Evolutionary conservation across 2,888 invertebrate genomes (phyloP).

Genomic region (Sicus ferrugineus): DNA sequence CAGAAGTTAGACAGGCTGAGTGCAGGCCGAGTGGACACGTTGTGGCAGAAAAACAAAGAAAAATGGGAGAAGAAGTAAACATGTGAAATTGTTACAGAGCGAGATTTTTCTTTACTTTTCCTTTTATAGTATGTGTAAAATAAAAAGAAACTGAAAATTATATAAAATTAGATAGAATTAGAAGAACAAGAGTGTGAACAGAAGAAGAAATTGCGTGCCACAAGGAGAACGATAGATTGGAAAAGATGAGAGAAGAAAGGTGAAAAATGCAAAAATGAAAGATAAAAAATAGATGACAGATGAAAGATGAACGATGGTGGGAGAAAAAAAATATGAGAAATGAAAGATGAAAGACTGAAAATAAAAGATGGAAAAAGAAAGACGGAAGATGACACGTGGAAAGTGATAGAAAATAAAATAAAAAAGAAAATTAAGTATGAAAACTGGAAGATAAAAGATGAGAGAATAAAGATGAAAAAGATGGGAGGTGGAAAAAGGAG

Average conservation of each 20-base stretch:
- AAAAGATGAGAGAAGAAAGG: not conserved
- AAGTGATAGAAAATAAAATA: not conserved
- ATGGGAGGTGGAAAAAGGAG: too few relatives aligned
- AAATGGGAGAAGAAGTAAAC: too few relatives aligned
- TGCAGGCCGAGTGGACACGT: not conserved
- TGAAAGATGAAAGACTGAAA: not conserved
- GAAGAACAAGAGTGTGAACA: not conserved
- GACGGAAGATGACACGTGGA: not conserved
- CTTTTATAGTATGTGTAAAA: too few relatives aligned
- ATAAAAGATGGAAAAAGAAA: not conserved
- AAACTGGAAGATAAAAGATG: not conserved
- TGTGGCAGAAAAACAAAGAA: constrained; percentile 7
- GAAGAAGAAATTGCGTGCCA: not conserved
- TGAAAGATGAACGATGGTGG: not conserved
- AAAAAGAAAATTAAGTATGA: not conserved
- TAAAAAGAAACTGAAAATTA: too few relatives aligned
- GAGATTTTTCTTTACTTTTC: too few relatives aligned
- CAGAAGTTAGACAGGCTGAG: constrained; percentile 23
- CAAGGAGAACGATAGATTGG: not conserved
- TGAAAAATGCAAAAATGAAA: not conserved
- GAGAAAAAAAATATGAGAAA: not conserved
- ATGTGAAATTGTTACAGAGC: too few relatives aligned
- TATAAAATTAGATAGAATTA: not conserved
- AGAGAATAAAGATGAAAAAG: too few relatives aligned
- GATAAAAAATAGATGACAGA: not conserved